Percentiles rank a stretch among this genome's conserved stretches.
Conservation (phyloP, 1,140 invertebrate genomes). For the Leptopilina boulardi region DNA sequence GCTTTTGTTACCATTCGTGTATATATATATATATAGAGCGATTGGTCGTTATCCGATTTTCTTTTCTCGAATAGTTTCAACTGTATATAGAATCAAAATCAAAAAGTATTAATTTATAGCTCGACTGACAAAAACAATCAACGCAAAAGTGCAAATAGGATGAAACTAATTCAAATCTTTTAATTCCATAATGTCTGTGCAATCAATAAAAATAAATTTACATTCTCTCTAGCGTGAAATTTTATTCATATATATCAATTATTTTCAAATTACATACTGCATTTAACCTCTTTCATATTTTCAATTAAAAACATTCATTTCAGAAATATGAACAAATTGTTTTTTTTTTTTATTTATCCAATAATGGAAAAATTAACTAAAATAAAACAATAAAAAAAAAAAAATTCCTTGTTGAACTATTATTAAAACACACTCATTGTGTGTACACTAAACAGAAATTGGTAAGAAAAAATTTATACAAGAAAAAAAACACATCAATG, state of each 20-base stretch:
- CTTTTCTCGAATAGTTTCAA: not conserved
- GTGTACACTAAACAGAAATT: not conserved
- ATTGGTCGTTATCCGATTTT: slow-evolving; percentile 20
- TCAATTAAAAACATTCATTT: too few relatives aligned
- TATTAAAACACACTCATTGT: too few relatives aligned
- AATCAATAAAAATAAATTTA: slow-evolving; percentile 2
- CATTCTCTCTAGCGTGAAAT: not conserved
- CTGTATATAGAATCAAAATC: not conserved
- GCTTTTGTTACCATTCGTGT: not conserved
- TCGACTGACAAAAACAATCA: not conserved
- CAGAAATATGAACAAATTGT: too few relatives aligned
- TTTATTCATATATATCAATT: not conserved
- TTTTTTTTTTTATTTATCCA: too few relatives aligned
- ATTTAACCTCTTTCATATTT: not conserved
- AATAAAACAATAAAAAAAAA: too few relatives aligned
- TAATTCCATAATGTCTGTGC: not conserved
- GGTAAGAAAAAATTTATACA: not conserved
- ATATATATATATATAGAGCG: not conserved
- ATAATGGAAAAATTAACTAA: too few relatives aligned
- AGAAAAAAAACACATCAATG: not conserved
- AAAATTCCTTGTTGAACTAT: too few relatives aligned
- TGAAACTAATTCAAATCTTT: not conserved
- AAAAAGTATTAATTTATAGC: slow-evolving; percentile 27
- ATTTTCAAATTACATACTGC: not conserved
- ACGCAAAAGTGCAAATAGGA: not conserved